A percentile compares a stretch with the other conserved stretches of the same genome.
Evolutionary conservation across 2,113 vertebrate genomes (phyloP).

Genomic region (Dolichotis patagonum): DNA sequence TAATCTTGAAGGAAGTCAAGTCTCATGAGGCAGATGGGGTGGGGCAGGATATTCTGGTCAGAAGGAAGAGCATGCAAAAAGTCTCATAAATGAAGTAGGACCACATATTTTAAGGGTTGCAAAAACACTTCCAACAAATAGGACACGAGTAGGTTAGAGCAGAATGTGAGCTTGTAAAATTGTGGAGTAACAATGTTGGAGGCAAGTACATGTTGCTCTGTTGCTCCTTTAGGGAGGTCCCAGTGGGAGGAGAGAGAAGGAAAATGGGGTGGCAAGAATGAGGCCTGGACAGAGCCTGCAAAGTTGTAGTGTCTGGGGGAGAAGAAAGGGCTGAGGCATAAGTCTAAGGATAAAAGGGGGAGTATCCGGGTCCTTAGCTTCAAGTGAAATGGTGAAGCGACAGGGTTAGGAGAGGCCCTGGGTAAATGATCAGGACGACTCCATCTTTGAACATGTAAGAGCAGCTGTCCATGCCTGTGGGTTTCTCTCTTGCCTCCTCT

Average conservation of each 20-base stretch:
- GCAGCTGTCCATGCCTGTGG: rapidly evolving
- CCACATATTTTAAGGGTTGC: background rate
- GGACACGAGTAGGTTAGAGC: too few relatives aligned
- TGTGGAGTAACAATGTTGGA: background rate
- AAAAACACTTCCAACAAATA: background rate
- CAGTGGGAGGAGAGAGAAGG: background rate
- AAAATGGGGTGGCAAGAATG: background rate
- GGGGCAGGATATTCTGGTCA: too few relatives aligned
- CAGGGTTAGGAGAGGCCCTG: background rate
- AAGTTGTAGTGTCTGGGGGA: background rate
- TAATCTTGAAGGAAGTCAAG: background rate
- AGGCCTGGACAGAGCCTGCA: background rate
- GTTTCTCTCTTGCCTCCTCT: background rate
- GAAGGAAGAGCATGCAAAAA: background rate
- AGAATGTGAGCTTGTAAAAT: background rate
- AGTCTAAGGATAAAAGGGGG: background rate
- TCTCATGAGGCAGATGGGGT: background rate
- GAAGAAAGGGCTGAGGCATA: background rate
- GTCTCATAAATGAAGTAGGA: background rate
- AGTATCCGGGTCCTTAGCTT: background rate
- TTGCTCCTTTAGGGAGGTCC: background rate
- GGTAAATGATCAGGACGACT: background rate
- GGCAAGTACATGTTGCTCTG: background rate
- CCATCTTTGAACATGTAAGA: background rate
- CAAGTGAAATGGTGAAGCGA: background rate